Conservation (phyloP, 2,113 vertebrate genomes). For the Poeciliopsis occidentalis region DNA sequence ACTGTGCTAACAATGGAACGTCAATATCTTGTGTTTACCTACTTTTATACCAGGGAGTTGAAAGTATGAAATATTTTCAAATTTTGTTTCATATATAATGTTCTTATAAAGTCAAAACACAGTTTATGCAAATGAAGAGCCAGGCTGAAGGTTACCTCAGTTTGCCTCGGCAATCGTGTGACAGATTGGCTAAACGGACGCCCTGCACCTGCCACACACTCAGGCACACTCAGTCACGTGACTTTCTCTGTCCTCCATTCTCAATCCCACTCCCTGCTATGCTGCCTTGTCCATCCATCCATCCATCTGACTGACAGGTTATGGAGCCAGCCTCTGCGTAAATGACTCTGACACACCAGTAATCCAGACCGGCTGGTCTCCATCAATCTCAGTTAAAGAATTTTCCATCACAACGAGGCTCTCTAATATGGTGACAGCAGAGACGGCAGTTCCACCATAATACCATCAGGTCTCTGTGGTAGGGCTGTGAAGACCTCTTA, state of each 20-base stretch:
- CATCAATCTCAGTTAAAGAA: slow-evolving; percentile 80
- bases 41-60: no score
- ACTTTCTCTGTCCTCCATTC: slow-evolving; percentile 11
- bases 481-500: slow-evolving; percentile 51
- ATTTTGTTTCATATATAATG: not conserved
- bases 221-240: slow-evolving; percentile 25
- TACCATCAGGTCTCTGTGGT: slow-evolving; percentile 68
- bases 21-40: no score
- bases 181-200: slow-evolving; percentile 28
- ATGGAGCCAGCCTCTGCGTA: slow-evolving; percentile 76
- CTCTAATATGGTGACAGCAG: slow-evolving; percentile 69
- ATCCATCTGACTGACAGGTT: slow-evolving; percentile 79
- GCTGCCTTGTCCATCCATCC: slow-evolving; percentile 45
- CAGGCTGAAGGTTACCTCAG: slow-evolving; percentile 12
- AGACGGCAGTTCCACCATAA: slow-evolving; percentile 71
- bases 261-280: slow-evolving; percentile 39
- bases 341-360: slow-evolving; percentile 74
- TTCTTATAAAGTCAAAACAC: slow-evolving; percentile 1
- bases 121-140: not conserved
- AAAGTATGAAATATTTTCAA: no score
- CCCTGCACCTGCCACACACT: slow-evolving; percentile 11
- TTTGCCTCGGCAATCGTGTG: slow-evolving; percentile 1
- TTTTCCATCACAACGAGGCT: slow-evolving; percentile 56
- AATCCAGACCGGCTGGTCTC: slow-evolving; percentile 73
- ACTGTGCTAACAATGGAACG: no score